A percentile compares a stretch with the other conserved stretches of the same genome.
Evolutionary conservation across 1,140 invertebrate species (phyloP).

Genomic region (Leptonema lineaticorne): DNA sequence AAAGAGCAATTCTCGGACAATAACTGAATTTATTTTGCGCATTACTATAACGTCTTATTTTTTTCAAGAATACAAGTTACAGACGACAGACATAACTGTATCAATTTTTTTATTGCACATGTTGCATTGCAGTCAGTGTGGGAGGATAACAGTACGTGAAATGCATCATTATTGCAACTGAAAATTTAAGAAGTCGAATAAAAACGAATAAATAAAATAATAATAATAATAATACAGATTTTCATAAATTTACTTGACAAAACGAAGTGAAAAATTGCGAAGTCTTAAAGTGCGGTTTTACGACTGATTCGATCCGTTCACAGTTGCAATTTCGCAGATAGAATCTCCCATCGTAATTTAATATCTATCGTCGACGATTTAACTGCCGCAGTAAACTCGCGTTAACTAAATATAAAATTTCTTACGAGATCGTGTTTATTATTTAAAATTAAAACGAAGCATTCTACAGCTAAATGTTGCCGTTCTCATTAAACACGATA

Average conservation of each 20-base stretch:
- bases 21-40: conserved; percentile 24
- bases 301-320: neutral
- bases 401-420: no score
- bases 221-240: no score
- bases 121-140: neutral
- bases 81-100: no score
- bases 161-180: conserved; percentile 23
- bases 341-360: neutral
- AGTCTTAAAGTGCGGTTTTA: neutral
- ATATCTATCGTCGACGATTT: no score
- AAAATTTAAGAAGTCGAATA: neutral
- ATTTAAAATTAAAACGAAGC: no score
- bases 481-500: no score
- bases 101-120: no score
- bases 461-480: no score
- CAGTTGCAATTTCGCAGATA: neutral
- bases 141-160: conserved; percentile 2
- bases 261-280: neutral
- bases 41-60: conserved; percentile 12
- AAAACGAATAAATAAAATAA: conserved; percentile 10
- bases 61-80: no score
- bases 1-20: neutral
- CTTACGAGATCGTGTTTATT: neutral
- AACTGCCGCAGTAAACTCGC: no score
- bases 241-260: conserved; percentile 1